Percentiles rank a stretch among this genome's conserved stretches.
Conservation (phyloP, 2,113 vertebrate genomes). For the Cercopithecus mona region DNA sequence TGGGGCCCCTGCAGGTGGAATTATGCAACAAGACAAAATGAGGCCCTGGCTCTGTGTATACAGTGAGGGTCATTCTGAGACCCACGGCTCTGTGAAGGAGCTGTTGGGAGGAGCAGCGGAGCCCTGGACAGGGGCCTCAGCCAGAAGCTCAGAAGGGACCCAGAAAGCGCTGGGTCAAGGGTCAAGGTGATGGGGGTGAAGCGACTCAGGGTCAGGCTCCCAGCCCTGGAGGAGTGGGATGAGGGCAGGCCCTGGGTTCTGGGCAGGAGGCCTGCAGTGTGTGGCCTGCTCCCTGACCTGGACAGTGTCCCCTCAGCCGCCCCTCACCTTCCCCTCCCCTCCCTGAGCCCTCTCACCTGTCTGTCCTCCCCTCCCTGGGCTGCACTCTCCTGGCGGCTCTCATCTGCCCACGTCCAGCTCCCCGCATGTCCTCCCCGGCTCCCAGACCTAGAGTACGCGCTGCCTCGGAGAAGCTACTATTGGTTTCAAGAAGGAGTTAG, state of each 20-base stretch:
- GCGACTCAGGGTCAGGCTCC: not conserved
- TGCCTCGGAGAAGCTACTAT: not conserved
- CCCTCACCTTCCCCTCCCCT: no score
- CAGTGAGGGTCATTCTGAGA: not conserved
- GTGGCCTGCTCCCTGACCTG: not conserved
- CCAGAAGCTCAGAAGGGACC: not conserved
- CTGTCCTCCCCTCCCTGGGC: not conserved
- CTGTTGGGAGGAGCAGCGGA: not conserved
- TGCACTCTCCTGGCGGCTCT: not conserved
- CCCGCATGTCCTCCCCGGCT: not conserved
- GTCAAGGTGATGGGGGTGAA: not conserved
- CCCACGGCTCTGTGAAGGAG: not conserved
- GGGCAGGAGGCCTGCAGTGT: not conserved
- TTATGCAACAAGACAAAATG: not conserved
- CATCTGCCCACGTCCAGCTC: not conserved
- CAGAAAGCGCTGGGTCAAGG: no score
- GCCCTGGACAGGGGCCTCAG: not conserved
- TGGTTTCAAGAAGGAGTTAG: not conserved
- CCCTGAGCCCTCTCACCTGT: not conserved
- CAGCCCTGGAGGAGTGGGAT: not conserved
- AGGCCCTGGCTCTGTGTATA: not conserved
- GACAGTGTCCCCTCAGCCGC: no score
- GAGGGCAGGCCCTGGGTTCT: not conserved
- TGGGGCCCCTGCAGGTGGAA: not conserved
- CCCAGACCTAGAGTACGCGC: accelerated